Base-by-base conservation (phyloP, 2,797 vertebrate genomes). In the Nyctibius grandis region DNA sequence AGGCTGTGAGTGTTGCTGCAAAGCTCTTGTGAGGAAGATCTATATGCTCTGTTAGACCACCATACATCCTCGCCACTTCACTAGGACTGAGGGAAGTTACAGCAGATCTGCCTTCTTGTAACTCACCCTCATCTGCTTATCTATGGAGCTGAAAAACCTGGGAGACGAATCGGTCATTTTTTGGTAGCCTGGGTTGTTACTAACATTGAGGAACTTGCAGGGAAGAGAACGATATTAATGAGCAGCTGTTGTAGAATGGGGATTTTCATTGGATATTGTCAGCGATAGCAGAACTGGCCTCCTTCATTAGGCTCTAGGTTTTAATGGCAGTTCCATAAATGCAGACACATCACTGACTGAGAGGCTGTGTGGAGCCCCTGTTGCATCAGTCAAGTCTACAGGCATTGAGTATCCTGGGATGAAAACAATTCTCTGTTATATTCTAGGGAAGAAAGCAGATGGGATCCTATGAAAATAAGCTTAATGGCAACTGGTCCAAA, bases 311-410 rank as follows among this genome's bases (percentile, higher is more conserved):
- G 16, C 45, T 68, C 11, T 12, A 22, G 36, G 44, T 65, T 57
- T 79, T 56, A 45, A 5, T 36, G 22, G 44, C 34, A 28, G 3
- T 82, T 89, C 56, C 2, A 1, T 51, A 48, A 63, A 18, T 15
- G 40, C 17, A 44, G 38, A 28, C 1, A 0, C 0, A 0, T 47
- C 48, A 4, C 45, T 56, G 26, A 19, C 34, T 19, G 13, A 50
- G 34, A 60, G 59, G 38, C 56, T 76, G 26, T 3, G 29, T 17
- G 29, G 36, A 70, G 28, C 34, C 21, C 11, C 31, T 10, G 28
- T 26, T 34, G 34, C 50, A 36, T 47, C 60, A 33, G 42, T 63
- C 42, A 50, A 50, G 25, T 47, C 40, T 79, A 44, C 28, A 88
- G 53, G 22, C 5, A 13, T 14, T 21, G 9, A 42, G 9, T 56